Base-by-base conservation (phyloP, 1,140 invertebrate species). In the Colletes latitarsis region DNA sequence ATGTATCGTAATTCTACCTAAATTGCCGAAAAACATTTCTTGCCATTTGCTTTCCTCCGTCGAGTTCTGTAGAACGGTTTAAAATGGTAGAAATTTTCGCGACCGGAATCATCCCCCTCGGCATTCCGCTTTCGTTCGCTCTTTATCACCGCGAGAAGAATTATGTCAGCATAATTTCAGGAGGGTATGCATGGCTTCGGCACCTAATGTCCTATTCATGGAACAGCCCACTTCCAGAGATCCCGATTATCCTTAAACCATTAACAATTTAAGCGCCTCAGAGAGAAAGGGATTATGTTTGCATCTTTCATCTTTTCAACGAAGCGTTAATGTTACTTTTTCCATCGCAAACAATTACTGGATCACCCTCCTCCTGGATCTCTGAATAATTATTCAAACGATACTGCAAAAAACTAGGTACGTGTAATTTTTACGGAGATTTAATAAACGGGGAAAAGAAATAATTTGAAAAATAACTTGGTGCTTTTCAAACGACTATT, bases 201-300 rank as follows among this genome's bases (percentile, higher is more conserved):
- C 70, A 60, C 57, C 57, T 72, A 49, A 72, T 72, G 60, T 72
- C n/a, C 70, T 46, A 60, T 60, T 72, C 70, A 60, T 60, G 70
- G 19, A 49, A 46, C 19, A 60, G 8, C 57, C 57, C 19, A 58
- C 39, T 43, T 57, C 17, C 70, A 15, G 53, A 19, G 39, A 15
- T 57, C n/a, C 53, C 2, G 57, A 58, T 58, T 49, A 60, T 21
- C 8, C 57, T 21, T 72, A 60, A 72, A 60, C 10, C 57, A 49
- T 46, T 60, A 46, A 17, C 41, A 60, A 49, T 72, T 60, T 60
- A 30, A 14, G 17, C n/a, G 6, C 39, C 17, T 1, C 4, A 5
- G 17, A 6, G 17, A 6, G 39, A 43, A 58, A 58, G 17, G 19
- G 43, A n/a, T 39, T 41, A 15, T 19, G 55, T 17, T 64, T 43